Evolutionary conservation across 2,797 vertebrate species (phyloP).

Genomic region (Sebastes iracundus): DNA sequence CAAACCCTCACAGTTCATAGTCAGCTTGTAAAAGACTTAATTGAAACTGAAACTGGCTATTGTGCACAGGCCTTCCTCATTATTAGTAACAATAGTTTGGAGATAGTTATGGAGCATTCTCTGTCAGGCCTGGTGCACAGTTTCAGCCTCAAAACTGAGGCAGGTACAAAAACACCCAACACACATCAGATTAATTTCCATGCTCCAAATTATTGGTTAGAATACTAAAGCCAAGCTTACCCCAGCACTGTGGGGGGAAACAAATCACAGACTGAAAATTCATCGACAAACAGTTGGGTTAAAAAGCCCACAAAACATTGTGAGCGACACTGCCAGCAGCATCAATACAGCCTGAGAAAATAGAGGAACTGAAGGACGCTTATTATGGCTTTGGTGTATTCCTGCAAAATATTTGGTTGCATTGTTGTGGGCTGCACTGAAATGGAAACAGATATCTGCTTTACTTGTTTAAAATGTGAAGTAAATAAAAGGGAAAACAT

Average conservation of each 20-base stretch:
- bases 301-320: constrained; percentile 35
- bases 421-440: background rate
- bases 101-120: constrained; percentile 17
- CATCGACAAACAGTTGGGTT: constrained; percentile 31
- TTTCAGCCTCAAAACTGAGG: constrained; percentile 40
- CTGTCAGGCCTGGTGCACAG: constrained; percentile 37
- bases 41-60: constrained; percentile 64
- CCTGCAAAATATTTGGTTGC: background rate
- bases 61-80: constrained; percentile 43
- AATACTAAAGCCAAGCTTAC: constrained; percentile 36
- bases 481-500: background rate
- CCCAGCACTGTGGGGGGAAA: background rate
- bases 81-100: constrained; percentile 45
- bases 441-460: background rate
- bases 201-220: constrained; percentile 42
- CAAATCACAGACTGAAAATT: constrained; percentile 25
- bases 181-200: constrained; percentile 64
- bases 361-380: constrained; percentile 4
- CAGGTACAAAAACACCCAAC: constrained; percentile 50
- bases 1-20: constrained; percentile 56
- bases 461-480: background rate
- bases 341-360: constrained; percentile 59
- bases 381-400: constrained; percentile 31
- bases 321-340: constrained; percentile 75
- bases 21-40: constrained; percentile 57